A percentile compares a stretch with the other conserved stretches of the same genome.
These are phyloP conservation scores for Peromyscus californicus DNA, from an alignment of 2,113 vertebrate genomes.

Conservation along the genomic window DNA sequence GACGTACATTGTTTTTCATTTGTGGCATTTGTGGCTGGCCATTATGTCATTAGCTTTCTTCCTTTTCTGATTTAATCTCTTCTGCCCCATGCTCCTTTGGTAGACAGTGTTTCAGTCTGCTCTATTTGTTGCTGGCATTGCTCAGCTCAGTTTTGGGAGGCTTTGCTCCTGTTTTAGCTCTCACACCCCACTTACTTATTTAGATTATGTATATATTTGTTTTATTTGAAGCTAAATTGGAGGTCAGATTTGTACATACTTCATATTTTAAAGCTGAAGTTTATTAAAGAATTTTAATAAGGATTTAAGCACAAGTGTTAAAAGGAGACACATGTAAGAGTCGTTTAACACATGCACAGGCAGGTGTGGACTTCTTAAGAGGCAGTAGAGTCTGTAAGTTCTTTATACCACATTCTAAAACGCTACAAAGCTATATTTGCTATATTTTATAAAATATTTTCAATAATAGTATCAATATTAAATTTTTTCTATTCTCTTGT, in stretches of 20 bases:
- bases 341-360: neutral
- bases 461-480: neutral
- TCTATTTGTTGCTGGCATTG: conserved; percentile 35
- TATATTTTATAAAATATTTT: neutral
- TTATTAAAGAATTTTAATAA: neutral
- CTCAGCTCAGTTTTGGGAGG: conserved; percentile 60
- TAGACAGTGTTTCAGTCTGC: conserved; percentile 44
- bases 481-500: conserved; percentile 29
- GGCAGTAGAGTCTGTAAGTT: neutral
- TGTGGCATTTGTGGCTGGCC: conserved; percentile 73
- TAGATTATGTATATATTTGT: neutral
- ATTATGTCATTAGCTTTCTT: conserved; percentile 78
- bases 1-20: conserved; percentile 68
- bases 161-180: conserved; percentile 28
- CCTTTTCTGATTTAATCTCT: conserved; percentile 79
- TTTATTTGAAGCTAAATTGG: conserved; percentile 17
- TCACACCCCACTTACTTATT: conserved; percentile 29
- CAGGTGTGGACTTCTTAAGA: neutral
- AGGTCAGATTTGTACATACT: neutral
- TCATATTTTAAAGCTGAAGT: neutral
- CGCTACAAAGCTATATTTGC: neutral
- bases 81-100: conserved; percentile 61
- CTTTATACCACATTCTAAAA: conserved; percentile 6
- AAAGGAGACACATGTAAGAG: neutral
- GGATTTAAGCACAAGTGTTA: neutral